Base-by-base conservation (phyloP, 2,797 vertebrate species). In the Sternotherus odoratus region DNA sequence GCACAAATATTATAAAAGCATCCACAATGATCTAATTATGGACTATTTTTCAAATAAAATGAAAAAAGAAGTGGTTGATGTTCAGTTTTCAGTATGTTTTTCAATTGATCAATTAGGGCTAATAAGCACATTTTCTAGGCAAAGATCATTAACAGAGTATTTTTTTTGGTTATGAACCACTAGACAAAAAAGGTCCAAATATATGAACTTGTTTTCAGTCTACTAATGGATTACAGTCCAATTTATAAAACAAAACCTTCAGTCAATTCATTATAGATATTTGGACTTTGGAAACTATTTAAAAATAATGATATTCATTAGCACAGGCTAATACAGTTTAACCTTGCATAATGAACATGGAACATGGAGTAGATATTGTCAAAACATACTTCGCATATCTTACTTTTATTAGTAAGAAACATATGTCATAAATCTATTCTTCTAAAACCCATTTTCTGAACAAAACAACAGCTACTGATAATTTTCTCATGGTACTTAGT, bases 251-350 rank as follows among this genome's bases (percentile, higher is more conserved):
- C 0, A 3, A 88, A 94, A 87, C 8, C 82, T 9, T 90, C 74
- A 77, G 63, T 11, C 48, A 91, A 81, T 82, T 93, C 51, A 81
- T 82, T 56, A 91, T 13, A 33, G 19, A 63, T 79, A 88, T 82
- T 82, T 91, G 80, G 16, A 50, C 33, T 13, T 95, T 72, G 77
- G 66, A 89, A 94, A 87, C 4, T 43, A 43, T 77, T 85, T 83
- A 50, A 72, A 91, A 95, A 93, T 87, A 88, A 92, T 66, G 16
- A 91, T 54, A 88, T 86, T 82, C 53, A 90, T 92, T 96, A 93
- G 56, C 30, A 53, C 86, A 84, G 85, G 2, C 63, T 95, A 93
- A 85, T 72, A 56, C 1, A 85, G 46, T 56, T 92, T 83, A 85
- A 95, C 39, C 60, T 60, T 81, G 69, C 19, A 69, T 77, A 93